Evolutionary conservation across 1,140 invertebrate species (phyloP).

Genomic region (Psilanteris sp.): DNA sequence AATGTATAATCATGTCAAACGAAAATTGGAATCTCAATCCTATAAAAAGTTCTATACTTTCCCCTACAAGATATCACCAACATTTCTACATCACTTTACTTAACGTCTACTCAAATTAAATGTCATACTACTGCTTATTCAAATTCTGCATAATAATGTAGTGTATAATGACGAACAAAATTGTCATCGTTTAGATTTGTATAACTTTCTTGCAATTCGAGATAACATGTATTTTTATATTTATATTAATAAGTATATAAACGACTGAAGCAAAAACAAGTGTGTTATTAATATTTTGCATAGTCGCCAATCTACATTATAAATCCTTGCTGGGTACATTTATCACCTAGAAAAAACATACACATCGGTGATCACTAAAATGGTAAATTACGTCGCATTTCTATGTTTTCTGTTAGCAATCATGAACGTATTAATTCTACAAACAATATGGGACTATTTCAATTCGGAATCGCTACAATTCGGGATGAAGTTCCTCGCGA

Average conservation of each 20-base stretch:
- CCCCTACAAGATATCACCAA: conserved; percentile 38
- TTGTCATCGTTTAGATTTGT: no score
- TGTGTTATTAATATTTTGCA: conserved; percentile 33
- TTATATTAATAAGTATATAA: no score
- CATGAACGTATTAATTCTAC: conserved; percentile 33
- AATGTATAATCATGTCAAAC: conserved; percentile 9
- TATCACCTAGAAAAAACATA: conserved; percentile 43
- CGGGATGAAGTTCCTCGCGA: conserved; percentile 33
- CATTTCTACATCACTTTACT: conserved; percentile 31
- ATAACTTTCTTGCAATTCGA: conserved; percentile 46
- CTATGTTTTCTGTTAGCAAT: conserved; percentile 29
- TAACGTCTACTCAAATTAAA: conserved; percentile 39
- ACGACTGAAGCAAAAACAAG: conserved; percentile 49
- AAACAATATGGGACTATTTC: conserved; percentile 40
- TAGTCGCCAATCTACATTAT: conserved; percentile 45
- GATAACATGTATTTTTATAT: conserved; percentile 32
- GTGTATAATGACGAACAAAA: conserved; percentile 31
- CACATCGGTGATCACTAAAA: conserved; percentile 39
- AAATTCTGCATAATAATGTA: conserved; percentile 29
- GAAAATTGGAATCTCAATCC: conserved; percentile 20
- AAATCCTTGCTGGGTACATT: conserved; percentile 44
- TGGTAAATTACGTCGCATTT: conserved; percentile 9
- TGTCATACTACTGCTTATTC: conserved; percentile 37
- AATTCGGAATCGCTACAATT: conserved; percentile 39
- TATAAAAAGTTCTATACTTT: conserved; percentile 30